These are phyloP conservation scores for Podargus strigoides DNA, from an alignment of 2,797 vertebrate genomes.

Conservation along the genomic window DNA sequence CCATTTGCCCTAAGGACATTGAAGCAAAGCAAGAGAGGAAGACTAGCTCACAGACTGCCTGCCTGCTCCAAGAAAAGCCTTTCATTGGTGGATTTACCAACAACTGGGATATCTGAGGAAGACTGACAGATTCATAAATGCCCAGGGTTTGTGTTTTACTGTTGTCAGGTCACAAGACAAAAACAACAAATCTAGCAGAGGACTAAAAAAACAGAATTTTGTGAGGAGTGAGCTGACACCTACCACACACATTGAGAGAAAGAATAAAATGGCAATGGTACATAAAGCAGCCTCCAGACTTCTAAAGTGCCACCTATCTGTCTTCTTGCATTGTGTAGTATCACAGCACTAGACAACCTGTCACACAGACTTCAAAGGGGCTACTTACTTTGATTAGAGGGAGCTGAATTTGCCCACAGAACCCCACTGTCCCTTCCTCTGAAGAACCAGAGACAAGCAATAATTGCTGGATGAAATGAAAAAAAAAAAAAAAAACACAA, in stretches of 20 bases:
- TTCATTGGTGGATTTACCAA: slow-evolving; percentile 19
- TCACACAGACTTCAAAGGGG: not conserved
- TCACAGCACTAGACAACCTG: not conserved
- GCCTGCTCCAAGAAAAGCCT: not conserved
- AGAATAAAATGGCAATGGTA: not conserved
- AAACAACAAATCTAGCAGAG: slow-evolving; percentile 14
- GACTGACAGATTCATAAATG: not conserved
- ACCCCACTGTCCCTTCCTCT: not conserved
- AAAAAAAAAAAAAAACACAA: not conserved
- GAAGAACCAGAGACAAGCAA: not conserved
- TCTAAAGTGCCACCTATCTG: slow-evolving; percentile 39
- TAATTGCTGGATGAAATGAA: not conserved
- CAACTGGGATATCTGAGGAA: not conserved
- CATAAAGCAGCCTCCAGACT: slow-evolving; percentile 43
- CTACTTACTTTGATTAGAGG: not conserved
- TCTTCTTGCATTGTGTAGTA: not conserved
- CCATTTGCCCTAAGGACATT: not conserved
- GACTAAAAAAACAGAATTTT: not conserved
- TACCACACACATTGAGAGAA: not conserved
- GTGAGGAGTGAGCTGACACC: not conserved
- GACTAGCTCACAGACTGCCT: not conserved
- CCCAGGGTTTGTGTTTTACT: not conserved
- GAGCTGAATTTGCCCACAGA: not conserved
- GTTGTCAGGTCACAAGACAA: slow-evolving; percentile 3
- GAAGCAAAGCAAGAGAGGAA: not conserved